Evolutionary conservation across 2,888 invertebrate species (phyloP).

Genomic region (Ypsolopha scabrella): DNA sequence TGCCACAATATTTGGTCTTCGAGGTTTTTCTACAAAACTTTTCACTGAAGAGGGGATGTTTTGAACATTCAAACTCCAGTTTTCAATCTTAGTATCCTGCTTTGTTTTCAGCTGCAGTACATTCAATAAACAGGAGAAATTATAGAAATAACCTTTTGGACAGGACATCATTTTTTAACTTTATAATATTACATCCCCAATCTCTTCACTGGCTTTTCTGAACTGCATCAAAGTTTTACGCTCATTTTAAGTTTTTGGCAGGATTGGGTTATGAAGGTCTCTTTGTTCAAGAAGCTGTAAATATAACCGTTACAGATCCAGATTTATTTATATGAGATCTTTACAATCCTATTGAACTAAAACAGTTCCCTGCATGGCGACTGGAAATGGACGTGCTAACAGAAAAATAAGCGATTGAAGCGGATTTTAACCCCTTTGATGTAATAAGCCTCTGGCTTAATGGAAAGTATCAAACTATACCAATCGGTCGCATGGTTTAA

Average conservation of each 20-base stretch:
- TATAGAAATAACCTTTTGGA: conserved; percentile 54
- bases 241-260: conserved; percentile 31
- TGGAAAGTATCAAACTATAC: conserved; percentile 33
- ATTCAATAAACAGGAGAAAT: conserved; percentile 61
- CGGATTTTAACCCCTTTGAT: conserved; percentile 44
- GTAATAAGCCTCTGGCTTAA: conserved; percentile 39
- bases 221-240: conserved; percentile 62
- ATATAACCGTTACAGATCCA: conserved; percentile 25
- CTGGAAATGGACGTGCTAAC: conserved; percentile 41
- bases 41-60: conserved; percentile 32
- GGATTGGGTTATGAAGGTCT: conserved; percentile 51
- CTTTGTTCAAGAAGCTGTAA: conserved; percentile 26
- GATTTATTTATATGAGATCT: conserved; percentile 39
- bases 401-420: conserved; percentile 22
- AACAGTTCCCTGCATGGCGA: conserved; percentile 38
- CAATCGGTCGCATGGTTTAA: conserved; percentile 34
- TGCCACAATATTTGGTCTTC: conserved; percentile 33
- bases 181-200: conserved; percentile 53
- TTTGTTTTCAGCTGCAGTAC: conserved; percentile 62
- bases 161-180: conserved; percentile 58
- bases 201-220: conserved; percentile 49
- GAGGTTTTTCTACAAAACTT: conserved; percentile 53
- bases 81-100: conserved; percentile 64
- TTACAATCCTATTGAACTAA: conserved; percentile 36
- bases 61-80: conserved; percentile 66